Conservation (phyloP, 2,888 invertebrate genomes). For the Labia minor region DNA sequence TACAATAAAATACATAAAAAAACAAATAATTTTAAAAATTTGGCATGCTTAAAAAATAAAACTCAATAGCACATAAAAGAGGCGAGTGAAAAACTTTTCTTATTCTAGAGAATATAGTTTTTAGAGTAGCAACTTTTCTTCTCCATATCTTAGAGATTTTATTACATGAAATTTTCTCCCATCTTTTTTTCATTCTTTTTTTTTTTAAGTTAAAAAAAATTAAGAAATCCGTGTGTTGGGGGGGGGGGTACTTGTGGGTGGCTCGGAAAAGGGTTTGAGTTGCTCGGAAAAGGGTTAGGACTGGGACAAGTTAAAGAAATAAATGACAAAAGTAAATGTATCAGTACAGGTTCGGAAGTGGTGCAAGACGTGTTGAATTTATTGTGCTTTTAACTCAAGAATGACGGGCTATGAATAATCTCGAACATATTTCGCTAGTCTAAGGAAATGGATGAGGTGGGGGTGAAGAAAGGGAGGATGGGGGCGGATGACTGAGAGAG, state of each 20-base stretch:
- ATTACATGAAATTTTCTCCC: background rate
- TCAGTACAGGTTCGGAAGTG: slow-evolving; percentile 7
- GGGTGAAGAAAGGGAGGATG: too few species aligned
- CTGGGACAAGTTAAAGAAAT: background rate
- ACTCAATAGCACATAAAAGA: too few species aligned
- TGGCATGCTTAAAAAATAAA: too few species aligned
- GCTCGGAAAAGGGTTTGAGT: background rate
- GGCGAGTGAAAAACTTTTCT: too few species aligned
- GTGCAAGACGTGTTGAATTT: background rate
- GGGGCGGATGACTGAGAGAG: too few species aligned
- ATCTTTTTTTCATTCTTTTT: background rate
- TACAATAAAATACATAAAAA: too few species aligned
- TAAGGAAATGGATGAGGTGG: background rate
- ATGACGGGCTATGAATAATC: slow-evolving; percentile 13
- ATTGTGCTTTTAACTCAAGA: background rate
- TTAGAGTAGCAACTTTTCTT: background rate
- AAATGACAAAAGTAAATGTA: slow-evolving; percentile 8
- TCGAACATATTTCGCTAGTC: background rate
- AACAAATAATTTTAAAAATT: too few species aligned
- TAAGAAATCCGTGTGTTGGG: too few species aligned
- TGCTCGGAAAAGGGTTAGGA: too few species aligned
- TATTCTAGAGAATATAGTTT: too few species aligned
- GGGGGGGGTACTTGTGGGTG: too few species aligned
- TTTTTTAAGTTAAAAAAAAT: background rate
- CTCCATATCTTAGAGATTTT: background rate